Percentiles rank a stretch among this genome's conserved stretches.
phyloP scores from a whole-genome alignment of 2,888 invertebrate genomes.

The Zaprionus lineosus region DNA sequence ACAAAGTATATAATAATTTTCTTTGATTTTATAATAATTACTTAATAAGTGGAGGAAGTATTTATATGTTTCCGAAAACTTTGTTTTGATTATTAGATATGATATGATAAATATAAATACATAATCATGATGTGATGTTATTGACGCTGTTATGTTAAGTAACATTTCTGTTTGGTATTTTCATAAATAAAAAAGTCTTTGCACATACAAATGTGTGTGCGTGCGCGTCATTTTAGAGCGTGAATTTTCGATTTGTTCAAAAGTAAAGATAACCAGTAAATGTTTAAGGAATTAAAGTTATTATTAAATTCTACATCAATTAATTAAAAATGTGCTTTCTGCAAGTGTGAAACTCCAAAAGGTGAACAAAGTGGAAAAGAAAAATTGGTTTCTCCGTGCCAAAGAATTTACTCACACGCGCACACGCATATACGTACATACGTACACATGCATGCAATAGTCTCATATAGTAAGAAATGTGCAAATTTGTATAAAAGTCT shows the following conservation, averaged over 20 bases:
- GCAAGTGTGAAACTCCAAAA: conserved; percentile 24
- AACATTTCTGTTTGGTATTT: conserved; percentile 47
- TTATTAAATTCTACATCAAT: conserved; percentile 32
- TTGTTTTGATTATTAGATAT: no score
- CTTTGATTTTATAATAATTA: no score
- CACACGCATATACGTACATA: conserved; percentile 21
- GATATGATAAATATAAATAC: no score
- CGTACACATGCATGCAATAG: conserved; percentile 29
- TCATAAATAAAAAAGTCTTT: conserved; percentile 45
- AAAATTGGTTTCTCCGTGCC: conserved; percentile 61
- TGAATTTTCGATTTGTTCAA: conserved; percentile 65
- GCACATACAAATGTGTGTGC: conserved; percentile 38
- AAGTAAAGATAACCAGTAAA: conserved; percentile 56
- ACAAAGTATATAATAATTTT: no score
- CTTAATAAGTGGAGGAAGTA: no score
- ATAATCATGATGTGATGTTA: conserved; percentile 9
- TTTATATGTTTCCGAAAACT: no score
- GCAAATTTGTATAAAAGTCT: conserved; percentile 61
- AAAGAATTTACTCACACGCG: conserved; percentile 62
- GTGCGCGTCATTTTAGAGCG: conserved; percentile 63
- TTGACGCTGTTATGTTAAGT: conserved; percentile 19
- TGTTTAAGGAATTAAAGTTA: no score
- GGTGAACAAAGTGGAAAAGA: conserved; percentile 31
- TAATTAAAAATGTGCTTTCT: conserved; percentile 25
- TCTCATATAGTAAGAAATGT: conserved; percentile 58